A percentile compares a stretch with the other conserved stretches of the same genome.
Conservation (phyloP, 2,888 invertebrate genomes). For the Hedya salicella region DNA sequence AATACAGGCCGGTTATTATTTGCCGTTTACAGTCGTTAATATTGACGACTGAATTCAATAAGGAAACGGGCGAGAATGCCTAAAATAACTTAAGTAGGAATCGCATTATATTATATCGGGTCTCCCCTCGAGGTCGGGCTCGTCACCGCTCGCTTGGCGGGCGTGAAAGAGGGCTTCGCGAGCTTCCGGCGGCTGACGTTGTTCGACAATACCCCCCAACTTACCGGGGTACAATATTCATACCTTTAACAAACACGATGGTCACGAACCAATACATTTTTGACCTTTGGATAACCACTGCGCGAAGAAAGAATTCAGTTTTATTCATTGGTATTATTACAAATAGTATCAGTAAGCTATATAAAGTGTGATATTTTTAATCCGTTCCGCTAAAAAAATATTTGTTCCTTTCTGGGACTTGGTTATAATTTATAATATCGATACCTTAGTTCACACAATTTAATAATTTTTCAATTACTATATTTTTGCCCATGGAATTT, state of each 20-base stretch:
- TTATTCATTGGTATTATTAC: too few relatives aligned
- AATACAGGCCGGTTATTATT: neutral
- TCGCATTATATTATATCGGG: constrained; percentile 12
- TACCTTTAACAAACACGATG: neutral
- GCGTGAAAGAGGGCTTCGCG: constrained; percentile 70
- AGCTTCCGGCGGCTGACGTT: constrained; percentile 59
- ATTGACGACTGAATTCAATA: constrained; percentile 21
- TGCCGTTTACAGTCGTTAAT: neutral
- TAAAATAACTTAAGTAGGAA: constrained; percentile 15
- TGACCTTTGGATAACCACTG: too few relatives aligned
- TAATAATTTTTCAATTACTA: too few relatives aligned
- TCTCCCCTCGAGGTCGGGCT: constrained; percentile 49
- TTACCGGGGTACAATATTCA: neutral
- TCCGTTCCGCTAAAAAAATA: too few relatives aligned
- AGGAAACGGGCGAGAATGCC: neutral
- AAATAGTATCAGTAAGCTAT: too few relatives aligned
- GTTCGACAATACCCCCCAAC: constrained; percentile 26
- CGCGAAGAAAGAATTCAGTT: too few relatives aligned
- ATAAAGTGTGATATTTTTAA: too few relatives aligned
- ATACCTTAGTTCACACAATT: too few relatives aligned
- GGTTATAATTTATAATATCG: too few relatives aligned
- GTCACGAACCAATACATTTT: too few relatives aligned
- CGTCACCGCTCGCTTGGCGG: constrained; percentile 60
- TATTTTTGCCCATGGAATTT: too few relatives aligned
- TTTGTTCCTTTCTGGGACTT: too few relatives aligned